Percentiles rank a stretch among this genome's conserved stretches.
These are phyloP conservation scores for Drosophila pseudotakahashii DNA, from an alignment of 2,888 invertebrate genomes.

Conservation along the genomic window DNA sequence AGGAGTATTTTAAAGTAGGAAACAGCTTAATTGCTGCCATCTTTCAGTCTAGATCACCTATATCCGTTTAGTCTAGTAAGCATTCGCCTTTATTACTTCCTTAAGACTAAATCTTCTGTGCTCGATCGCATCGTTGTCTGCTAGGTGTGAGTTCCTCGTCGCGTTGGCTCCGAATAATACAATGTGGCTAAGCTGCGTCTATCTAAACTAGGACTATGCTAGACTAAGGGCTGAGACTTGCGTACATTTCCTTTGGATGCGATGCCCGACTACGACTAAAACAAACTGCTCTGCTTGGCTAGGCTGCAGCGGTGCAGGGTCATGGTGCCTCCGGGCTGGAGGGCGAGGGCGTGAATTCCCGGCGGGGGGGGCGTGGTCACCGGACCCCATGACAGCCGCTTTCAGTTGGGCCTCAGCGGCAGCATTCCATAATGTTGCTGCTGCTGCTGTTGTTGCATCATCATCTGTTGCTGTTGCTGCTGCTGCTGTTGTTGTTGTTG, in stretches of 20 bases:
- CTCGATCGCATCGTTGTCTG: constrained; percentile 42
- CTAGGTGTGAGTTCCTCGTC: constrained; percentile 71
- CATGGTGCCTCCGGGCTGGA: constrained; percentile 72
- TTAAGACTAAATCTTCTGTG: constrained; percentile 9
- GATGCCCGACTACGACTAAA: constrained; percentile 48
- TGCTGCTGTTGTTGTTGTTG: constrained; percentile 62
- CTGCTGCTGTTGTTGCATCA: constrained; percentile 57
- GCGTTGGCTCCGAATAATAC: constrained; percentile 59
- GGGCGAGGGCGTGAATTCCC: constrained; percentile 59
- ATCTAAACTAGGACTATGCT: constrained; percentile 36
- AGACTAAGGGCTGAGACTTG: constrained; percentile 59
- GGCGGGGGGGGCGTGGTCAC: constrained; percentile 72
- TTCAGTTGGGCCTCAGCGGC: constrained; percentile 82
- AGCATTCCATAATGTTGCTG: constrained; percentile 83
- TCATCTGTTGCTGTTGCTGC: constrained; percentile 60
- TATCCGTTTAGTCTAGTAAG: not conserved
- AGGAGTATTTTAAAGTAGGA: not conserved
- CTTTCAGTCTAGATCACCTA: constrained; percentile 17
- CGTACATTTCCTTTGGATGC: constrained; percentile 69
- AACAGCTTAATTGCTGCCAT: not conserved
- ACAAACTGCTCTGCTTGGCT: constrained; percentile 75
- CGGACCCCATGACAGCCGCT: constrained; percentile 79
- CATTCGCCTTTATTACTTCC: constrained; percentile 6
- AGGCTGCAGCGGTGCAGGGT: constrained; percentile 73
- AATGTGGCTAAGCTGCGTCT: constrained; percentile 57